Conservation (phyloP, 2,888 invertebrate genomes). For the Aspidiotus rigidus region DNA sequence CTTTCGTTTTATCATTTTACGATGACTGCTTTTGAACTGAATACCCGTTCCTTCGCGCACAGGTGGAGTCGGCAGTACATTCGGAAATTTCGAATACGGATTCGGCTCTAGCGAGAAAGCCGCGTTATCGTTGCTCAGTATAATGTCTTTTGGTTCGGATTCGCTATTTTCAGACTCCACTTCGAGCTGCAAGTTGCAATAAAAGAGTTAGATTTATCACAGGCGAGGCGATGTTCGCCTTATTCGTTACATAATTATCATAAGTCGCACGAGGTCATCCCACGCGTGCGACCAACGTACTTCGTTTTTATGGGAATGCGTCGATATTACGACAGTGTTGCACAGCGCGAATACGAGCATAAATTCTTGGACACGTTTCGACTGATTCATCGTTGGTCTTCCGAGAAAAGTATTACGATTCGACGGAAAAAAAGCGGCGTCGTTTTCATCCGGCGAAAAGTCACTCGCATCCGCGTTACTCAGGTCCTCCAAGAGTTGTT, state of each 20-base stretch:
- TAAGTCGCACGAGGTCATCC: background rate
- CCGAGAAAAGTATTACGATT: constrained; percentile 3
- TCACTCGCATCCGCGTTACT: constrained; percentile 44
- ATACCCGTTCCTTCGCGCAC: constrained; percentile 10
- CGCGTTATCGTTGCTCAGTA: constrained; percentile 9
- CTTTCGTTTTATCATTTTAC: constrained; percentile 7
- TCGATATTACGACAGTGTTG: constrained; percentile 91
- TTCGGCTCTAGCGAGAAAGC: constrained; percentile 13
- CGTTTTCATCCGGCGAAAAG: constrained; percentile 22
- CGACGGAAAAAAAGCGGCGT: constrained; percentile 17
- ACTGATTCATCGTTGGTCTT: constrained; percentile 44
- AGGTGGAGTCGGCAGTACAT: background rate
- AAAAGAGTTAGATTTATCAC: background rate
- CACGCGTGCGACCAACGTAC: constrained; percentile 32
- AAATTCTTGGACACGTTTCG: constrained; percentile 75
- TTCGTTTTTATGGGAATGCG: constrained; percentile 64
- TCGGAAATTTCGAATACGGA: constrained; percentile 17
- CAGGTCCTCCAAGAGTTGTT: constrained; percentile 49
- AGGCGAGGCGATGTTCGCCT: too few species aligned
- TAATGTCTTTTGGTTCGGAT: constrained; percentile 11
- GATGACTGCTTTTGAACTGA: constrained; percentile 5
- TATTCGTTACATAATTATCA: too few species aligned
- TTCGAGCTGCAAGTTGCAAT: constrained; percentile 7
- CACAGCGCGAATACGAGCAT: constrained; percentile 84
- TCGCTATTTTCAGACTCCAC: constrained; percentile 16